Conservation (phyloP, 2,113 vertebrate species). For the Nothoprocta pentlandii region DNA sequence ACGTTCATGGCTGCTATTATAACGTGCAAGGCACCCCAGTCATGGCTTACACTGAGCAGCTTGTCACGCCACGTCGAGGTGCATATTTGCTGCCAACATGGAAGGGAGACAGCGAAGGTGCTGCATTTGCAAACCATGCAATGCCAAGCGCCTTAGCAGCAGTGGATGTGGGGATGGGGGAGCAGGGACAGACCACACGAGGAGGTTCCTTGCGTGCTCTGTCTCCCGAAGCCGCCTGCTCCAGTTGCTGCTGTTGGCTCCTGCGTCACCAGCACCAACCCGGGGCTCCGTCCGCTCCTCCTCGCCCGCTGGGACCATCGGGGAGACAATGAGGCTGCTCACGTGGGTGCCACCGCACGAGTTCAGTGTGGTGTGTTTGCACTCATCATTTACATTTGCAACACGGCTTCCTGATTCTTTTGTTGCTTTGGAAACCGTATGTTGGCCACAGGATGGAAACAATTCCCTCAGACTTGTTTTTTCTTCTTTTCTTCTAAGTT, state of each 20-base stretch:
- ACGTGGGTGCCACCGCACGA: neutral
- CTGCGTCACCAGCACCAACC: neutral
- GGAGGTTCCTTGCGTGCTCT: neutral
- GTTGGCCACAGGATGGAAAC: neutral
- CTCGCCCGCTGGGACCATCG: neutral
- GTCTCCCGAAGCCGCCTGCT: neutral
- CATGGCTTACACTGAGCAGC: neutral
- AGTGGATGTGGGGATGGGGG: neutral
- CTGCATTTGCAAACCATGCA: neutral
- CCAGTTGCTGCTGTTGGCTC: neutral
- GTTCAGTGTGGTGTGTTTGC: neutral
- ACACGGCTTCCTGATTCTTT: accelerated
- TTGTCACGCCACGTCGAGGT: neutral
- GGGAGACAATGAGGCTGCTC: neutral
- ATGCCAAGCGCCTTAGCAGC: neutral
- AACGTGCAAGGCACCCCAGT: neutral
- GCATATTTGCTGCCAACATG: neutral
- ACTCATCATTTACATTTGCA: neutral
- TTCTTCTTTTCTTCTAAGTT: neutral
- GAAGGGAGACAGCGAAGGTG: neutral
- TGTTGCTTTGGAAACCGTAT: neutral
- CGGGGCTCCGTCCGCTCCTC: neutral
- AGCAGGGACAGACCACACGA: neutral
- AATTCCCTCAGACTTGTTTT: accelerated
- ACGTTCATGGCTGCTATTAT: neutral